Percentiles rank a stretch among this genome's conserved stretches.
phyloP scores from a whole-genome alignment of 1,140 invertebrate species.

The Laupala kohalensis region DNA sequence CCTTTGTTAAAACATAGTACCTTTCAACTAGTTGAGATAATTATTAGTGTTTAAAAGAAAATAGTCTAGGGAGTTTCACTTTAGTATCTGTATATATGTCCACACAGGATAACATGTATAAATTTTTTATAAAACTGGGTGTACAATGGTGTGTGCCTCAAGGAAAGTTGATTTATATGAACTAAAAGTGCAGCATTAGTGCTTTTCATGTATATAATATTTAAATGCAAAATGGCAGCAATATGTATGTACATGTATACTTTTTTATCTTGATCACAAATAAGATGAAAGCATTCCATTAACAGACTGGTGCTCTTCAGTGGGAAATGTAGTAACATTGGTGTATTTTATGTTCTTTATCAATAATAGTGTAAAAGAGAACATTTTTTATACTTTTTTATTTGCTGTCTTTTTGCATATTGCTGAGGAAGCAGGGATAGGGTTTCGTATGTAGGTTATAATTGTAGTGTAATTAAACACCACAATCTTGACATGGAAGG shows the following conservation, averaged over 20 bases:
- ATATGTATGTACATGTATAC: background rate
- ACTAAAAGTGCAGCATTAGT: background rate
- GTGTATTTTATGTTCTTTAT: slow-evolving; percentile 3
- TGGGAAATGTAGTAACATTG: background rate
- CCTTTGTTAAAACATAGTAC: slow-evolving; percentile 7
- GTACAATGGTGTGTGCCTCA: slow-evolving; percentile 12
- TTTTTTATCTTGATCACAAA: background rate
- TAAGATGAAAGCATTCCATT: slow-evolving; percentile 1
- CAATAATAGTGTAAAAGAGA: background rate
- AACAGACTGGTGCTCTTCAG: slow-evolving; percentile 2
- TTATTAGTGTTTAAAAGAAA: slow-evolving; percentile 1
- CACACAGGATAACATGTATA: slow-evolving; percentile 2
- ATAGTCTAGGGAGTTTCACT: slow-evolving; percentile 1
- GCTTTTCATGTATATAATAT: background rate
- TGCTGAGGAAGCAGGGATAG: background rate
- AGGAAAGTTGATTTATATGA: background rate
- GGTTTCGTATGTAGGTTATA: background rate
- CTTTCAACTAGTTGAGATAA: background rate
- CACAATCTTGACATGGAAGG: no score
- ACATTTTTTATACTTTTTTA: background rate
- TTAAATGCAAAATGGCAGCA: slow-evolving; percentile 4
- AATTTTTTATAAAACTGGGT: slow-evolving; percentile 5
- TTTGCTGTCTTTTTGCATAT: slow-evolving; percentile 7
- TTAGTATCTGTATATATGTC: slow-evolving; percentile 4
- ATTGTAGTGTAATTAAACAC: no score